phyloP scores from a whole-genome alignment of 2,888 invertebrate species.

The Sthenelais limicola region DNA sequence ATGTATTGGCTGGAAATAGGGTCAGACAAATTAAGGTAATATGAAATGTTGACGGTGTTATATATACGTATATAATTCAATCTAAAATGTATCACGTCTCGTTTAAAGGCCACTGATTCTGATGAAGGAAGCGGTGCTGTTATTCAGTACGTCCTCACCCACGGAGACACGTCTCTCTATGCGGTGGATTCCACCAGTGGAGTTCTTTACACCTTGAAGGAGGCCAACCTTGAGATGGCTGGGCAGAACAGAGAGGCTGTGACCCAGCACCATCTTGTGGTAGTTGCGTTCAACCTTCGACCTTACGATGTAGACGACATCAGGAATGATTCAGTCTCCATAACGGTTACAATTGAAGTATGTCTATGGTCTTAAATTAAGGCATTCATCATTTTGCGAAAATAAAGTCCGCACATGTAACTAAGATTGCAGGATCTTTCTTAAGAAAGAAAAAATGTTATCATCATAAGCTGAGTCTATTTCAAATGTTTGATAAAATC shows the following conservation, averaged over 20 bases:
- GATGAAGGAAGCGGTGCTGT: constrained; percentile 2
- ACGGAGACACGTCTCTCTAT: constrained; percentile 32
- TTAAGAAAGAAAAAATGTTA: background rate
- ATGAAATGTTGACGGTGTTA: too few species aligned
- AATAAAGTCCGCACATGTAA: background rate
- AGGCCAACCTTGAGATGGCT: background rate
- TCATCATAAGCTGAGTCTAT: background rate
- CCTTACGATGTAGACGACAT: background rate
- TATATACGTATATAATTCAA: too few species aligned
- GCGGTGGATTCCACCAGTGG: constrained; percentile 35
- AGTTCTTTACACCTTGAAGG: constrained; percentile 17
- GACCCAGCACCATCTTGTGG: constrained; percentile 32
- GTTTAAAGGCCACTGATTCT: constrained; percentile 22
- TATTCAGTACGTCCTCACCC: constrained; percentile 18
- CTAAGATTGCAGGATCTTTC: background rate
- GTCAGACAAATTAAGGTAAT: too few species aligned
- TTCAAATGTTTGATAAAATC: background rate
- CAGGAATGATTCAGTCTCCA: constrained; percentile 21
- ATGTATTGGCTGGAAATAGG: too few species aligned
- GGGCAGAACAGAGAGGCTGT: background rate
- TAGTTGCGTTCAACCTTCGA: constrained; percentile 35
- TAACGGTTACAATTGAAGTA: constrained; percentile 37
- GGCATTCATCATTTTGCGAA: too few species aligned
- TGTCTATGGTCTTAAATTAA: background rate
- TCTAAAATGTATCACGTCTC: too few species aligned